phyloP scores from a whole-genome alignment of 2,797 vertebrate genomes.

The Leuciscus waleckii region DNA sequence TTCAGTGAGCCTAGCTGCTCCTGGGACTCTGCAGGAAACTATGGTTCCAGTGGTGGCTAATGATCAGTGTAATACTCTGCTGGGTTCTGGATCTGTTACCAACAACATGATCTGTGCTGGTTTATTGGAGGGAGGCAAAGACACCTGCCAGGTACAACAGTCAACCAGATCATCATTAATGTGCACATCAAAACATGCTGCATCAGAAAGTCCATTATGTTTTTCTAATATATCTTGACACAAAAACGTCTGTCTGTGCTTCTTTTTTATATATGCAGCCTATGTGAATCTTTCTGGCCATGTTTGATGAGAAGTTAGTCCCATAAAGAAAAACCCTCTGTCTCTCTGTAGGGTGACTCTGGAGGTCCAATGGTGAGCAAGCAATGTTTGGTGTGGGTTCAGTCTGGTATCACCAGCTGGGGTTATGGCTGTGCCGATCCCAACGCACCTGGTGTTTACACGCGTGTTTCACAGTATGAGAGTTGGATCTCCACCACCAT shows the following conservation, averaged over 20 bases:
- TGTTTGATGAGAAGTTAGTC: neutral
- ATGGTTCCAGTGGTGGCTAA: slow-evolving; percentile 55
- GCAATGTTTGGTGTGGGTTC: slow-evolving; percentile 66
- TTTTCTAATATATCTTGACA: neutral
- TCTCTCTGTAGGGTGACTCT: slow-evolving; percentile 53
- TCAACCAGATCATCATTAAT: neutral
- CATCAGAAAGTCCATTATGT: neutral
- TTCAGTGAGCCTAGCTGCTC: slow-evolving; percentile 39
- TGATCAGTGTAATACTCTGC: slow-evolving; percentile 30
- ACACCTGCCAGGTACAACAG: slow-evolving; percentile 63
- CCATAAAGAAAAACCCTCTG: neutral
- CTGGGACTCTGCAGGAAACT: slow-evolving; percentile 60
- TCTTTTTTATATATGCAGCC: neutral
- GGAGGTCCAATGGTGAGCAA: slow-evolving; percentile 68
- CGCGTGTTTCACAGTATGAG: slow-evolving; percentile 65
- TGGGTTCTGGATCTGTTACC: neutral
- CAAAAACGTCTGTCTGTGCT: neutral
- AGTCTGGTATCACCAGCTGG: slow-evolving; percentile 74
- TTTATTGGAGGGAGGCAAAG: slow-evolving; percentile 52
- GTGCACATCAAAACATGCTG: neutral
- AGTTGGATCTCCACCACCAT: slow-evolving; percentile 65
- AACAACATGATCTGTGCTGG: slow-evolving; percentile 66
- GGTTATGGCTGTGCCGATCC: slow-evolving; percentile 70
- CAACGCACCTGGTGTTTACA: slow-evolving; percentile 73
- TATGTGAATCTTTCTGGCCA: neutral